Conservation (phyloP, 2,888 invertebrate species). For the Sarcophaga carnaria region DNA sequence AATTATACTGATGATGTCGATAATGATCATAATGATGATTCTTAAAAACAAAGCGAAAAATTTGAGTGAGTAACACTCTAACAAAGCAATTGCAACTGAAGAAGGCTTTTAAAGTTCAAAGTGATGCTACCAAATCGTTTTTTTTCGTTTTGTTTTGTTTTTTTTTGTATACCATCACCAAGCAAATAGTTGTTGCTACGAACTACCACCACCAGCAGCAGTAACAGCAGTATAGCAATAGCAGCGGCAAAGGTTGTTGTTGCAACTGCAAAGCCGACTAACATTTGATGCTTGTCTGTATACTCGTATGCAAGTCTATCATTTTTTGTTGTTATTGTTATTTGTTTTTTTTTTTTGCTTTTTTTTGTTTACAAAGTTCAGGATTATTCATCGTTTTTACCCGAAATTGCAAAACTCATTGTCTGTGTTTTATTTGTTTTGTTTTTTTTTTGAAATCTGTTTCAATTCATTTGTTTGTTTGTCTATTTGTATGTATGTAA, state of each 20-base stretch:
- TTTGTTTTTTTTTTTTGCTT: background rate
- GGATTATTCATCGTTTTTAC: slow-evolving; percentile 54
- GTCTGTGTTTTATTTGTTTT: slow-evolving; percentile 30
- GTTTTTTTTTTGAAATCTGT: background rate
- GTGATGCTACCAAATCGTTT: slow-evolving; percentile 36
- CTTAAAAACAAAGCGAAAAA: slow-evolving; percentile 16
- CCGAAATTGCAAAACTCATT: slow-evolving; percentile 57
- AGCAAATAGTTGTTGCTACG: background rate
- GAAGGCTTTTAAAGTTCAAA: slow-evolving; percentile 66
- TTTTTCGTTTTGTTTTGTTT: background rate
- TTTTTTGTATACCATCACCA: no score
- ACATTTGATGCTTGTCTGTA: background rate
- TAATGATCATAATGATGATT: slow-evolving; percentile 30
- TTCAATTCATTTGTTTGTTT: slow-evolving; percentile 42
- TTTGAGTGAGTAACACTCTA: slow-evolving; percentile 56
- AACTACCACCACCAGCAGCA: slow-evolving; percentile 26
- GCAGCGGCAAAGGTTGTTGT: slow-evolving; percentile 9
- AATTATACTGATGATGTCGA: background rate
- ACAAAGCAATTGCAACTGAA: slow-evolving; percentile 69
- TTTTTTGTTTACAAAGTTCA: slow-evolving; percentile 39
- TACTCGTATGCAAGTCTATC: background rate
- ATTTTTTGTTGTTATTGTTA: slow-evolving; percentile 2
- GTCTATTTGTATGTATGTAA: background rate
- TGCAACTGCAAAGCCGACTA: slow-evolving; percentile 39
- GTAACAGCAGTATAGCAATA: slow-evolving; percentile 1